Base-by-base conservation (phyloP, 53 echinoderm and acorn worm genomes). In the Paracentrotus lividus region DNA sequence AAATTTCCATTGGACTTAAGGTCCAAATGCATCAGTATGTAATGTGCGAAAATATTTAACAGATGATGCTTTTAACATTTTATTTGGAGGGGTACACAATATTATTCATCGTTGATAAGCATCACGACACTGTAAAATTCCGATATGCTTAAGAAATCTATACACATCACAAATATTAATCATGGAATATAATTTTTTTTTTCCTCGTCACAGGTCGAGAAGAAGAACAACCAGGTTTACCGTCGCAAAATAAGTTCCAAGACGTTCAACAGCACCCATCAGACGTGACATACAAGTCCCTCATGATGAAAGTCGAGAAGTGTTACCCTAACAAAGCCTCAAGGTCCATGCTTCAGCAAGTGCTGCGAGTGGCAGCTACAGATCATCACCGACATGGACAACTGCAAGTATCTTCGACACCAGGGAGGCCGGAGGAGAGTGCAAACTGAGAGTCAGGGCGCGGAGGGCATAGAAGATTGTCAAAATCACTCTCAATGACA, bases 211-310 rank as follows among this genome's bases (percentile, higher is more conserved):
- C 86, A 94, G 88, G 96, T 99, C 36, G 92, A 99, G 86, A 96
- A 99, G 89, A 96, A 97, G 89, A 95, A 96, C 45, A 96, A 97
- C 96, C 96, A 97, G 88, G 96, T 95, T 43, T 96, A 97, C 93
- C 77, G 96, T 21, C 93, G 93, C 52, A 95, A 99, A 85, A 96
- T 99, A 99, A 99, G 92, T 96, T 95, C 92, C 95, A 95, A 58
- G 97, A 95, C 27, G 93, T 94, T 21, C 88, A 85, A 36, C 91
- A 92, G 18, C 90, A 94, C 31, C 65, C 57, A 38, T 27, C 64
- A 21, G 88, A 95, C 84, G 88, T 93, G 8, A 72, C 85, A 15
- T 96, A 99, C 95, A 97, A 99, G 65, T 94, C 96, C 49, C 93
- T 96, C 81, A 93, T 99, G 93, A 85, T 86, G 84, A 92, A 96